These are phyloP conservation scores for Germaria angustata DNA, from an alignment of 2,888 invertebrate species.

Conservation along the genomic window DNA sequence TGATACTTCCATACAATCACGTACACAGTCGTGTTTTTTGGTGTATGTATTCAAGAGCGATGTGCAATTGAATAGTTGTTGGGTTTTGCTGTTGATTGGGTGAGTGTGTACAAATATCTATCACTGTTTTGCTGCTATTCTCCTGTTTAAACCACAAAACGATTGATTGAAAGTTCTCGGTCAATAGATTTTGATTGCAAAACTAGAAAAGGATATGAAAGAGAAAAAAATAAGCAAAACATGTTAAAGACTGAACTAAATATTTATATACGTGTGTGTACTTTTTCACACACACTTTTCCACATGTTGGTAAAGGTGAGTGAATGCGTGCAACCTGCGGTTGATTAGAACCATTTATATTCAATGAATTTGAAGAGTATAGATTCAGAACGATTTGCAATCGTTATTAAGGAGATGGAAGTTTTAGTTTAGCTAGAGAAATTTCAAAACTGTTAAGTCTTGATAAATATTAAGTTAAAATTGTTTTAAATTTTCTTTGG, in stretches of 20 bases:
- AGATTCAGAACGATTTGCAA: slow-evolving; percentile 3
- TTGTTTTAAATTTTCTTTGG: too few relatives aligned
- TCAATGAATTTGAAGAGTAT: neutral
- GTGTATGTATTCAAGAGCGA: neutral
- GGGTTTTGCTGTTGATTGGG: neutral
- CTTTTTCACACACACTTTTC: neutral
- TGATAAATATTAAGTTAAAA: too few relatives aligned
- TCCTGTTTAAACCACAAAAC: slow-evolving; percentile 57
- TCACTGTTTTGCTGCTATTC: slow-evolving; percentile 19
- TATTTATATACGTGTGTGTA: too few relatives aligned
- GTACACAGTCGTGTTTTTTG: neutral
- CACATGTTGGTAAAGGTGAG: neutral
- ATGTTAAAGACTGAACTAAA: slow-evolving; percentile 28
- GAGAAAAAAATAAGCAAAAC: neutral
- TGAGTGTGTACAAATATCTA: neutral
- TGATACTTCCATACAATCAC: slow-evolving; percentile 4
- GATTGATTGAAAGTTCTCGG: slow-evolving; percentile 67
- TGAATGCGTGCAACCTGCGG: neutral
- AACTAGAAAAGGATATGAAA: slow-evolving; percentile 17
- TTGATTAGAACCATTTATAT: neutral
- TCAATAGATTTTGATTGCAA: slow-evolving; percentile 65
- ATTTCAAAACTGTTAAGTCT: too few relatives aligned
- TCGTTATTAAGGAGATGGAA: slow-evolving; percentile 22
- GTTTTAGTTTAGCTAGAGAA: too few relatives aligned
- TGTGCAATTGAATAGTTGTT: slow-evolving; percentile 4